Evolutionary conservation across 2,113 vertebrate genomes (phyloP), one percentile per base, ranked within the genome.

Genomic region (Mormyrus lacerda): DNA sequence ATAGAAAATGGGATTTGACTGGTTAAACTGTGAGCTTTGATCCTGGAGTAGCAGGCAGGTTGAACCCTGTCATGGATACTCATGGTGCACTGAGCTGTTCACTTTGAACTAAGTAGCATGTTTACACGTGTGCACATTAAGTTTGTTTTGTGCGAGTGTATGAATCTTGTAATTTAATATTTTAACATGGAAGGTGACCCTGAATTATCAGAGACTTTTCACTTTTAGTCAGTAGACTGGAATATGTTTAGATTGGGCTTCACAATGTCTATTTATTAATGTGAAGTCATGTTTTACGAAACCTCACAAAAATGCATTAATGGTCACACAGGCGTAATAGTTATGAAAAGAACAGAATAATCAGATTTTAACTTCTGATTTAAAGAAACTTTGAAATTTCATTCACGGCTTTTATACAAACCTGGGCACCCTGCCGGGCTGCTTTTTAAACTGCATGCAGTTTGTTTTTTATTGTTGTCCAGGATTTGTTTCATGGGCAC

Each of bases 1-100:
- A 88, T 88, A 88, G 47, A 73, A n/a, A 45, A 65, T 79, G 73
- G 35, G 73, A 39, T 84, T 47, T 48, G 83, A 50, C 44, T 42
- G 39, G 82, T 27, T 45, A 85, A 19, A 85, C 24, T 44, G 10
- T 85, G 82, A 85, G 39, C 42, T n/a, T 47, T 85, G 45, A 50
- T 50, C 8, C 2, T 50, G 44, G 45, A 47, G 44, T 31, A n/a
- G 83, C 83, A 27, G 21, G 24, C 21, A 4, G 19, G 1, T 39
- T 45, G 45, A 48, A 2, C 21, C 45, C 45, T 27, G n/a, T 85
- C 47, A n/a, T 48, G 45, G 47, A 85, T n/a, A 45, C 83, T 48
- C 11, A 85, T 42, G 47, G 45, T n/a, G 82, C 44, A 24, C 83
- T 50, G 45, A 85, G 45, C 21, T 85, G 45, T 50, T 85, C 24